A percentile compares a stretch with the other conserved stretches of the same genome.
Evolutionary conservation across 2,113 vertebrate species (phyloP).

Genomic region (Theropithecus gelada): DNA sequence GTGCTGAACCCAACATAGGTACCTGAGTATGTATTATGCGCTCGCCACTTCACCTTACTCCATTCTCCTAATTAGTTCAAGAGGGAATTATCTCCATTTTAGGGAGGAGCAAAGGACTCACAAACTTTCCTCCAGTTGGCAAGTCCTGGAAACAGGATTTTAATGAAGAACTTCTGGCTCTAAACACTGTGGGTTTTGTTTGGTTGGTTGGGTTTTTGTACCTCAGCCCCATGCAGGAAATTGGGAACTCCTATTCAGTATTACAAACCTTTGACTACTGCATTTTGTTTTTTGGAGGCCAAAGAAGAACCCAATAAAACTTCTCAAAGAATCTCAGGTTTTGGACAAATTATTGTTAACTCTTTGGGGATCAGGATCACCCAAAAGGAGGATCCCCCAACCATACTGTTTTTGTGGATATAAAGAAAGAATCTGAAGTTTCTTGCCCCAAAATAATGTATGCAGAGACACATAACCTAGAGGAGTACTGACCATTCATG

Average conservation of each 20-base stretch:
- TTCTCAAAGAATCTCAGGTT: not conserved
- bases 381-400: no score
- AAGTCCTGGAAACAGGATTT: not conserved
- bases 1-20: not conserved
- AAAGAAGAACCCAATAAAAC: not conserved
- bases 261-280: not conserved
- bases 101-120: not conserved
- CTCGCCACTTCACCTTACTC: not conserved
- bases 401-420: not conserved
- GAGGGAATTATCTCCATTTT: not conserved
- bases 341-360: not conserved
- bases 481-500: not conserved
- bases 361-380: not conserved
- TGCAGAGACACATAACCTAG: not conserved
- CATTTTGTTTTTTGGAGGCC: not conserved
- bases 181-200: not conserved
- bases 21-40: accelerated
- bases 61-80: not conserved
- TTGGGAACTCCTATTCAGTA: not conserved
- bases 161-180: not conserved
- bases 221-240: not conserved
- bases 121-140: not conserved
- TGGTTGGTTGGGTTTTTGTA: not conserved
- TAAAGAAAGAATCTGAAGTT: conserved; percentile 13
- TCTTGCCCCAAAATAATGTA: not conserved